Conservation (phyloP, 2,797 vertebrate species). For the Monodelphis domestica region DNA sequence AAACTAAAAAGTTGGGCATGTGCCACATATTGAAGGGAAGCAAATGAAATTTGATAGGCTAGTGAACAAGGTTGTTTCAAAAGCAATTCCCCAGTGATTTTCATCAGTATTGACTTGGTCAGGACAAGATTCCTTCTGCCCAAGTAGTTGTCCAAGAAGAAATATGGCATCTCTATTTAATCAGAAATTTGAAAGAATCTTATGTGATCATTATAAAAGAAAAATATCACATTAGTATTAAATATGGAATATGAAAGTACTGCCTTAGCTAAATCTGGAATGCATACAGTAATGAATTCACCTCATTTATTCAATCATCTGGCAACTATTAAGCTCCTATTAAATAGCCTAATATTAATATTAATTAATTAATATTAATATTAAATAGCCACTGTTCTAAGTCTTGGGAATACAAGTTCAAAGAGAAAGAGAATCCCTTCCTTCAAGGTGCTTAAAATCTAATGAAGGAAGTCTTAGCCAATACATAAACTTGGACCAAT, state of each 20-base stretch:
- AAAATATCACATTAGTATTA: neutral
- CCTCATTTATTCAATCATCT: neutral
- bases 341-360: no score
- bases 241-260: neutral
- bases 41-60: neutral
- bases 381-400: neutral
- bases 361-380: no score
- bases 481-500: no score
- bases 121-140: constrained; percentile 5
- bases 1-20: neutral
- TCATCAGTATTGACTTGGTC: constrained; percentile 6
- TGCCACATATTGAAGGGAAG: constrained; percentile 19
- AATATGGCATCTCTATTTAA: neutral
- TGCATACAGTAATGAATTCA: neutral
- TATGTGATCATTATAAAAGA: neutral
- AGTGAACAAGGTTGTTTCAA: neutral
- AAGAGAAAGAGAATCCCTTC: neutral
- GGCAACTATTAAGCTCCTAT: neutral
- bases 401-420: neutral
- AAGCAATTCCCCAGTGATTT: constrained; percentile 16
- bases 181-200: neutral
- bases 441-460: neutral
- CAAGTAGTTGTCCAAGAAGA: neutral
- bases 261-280: neutral
- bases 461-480: neutral